Evolutionary conservation across 2,888 invertebrate species (phyloP).

Genomic region (Limnephilus marmoratus): DNA sequence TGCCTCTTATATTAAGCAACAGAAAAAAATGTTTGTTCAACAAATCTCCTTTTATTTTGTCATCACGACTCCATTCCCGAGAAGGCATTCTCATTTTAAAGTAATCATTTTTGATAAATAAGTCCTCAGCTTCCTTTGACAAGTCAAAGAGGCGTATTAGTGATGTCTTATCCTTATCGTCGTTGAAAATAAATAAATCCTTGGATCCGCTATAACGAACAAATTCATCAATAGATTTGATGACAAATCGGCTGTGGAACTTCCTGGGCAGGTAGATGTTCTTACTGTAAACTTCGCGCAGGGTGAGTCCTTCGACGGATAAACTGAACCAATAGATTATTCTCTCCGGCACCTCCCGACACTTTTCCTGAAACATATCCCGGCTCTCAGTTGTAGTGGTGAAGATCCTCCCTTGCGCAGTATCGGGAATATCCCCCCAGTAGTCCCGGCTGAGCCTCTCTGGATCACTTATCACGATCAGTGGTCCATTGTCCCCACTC

Average conservation of each 20-base stretch:
- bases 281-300: background rate
- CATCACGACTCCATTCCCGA: background rate
- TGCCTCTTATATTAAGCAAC: background rate
- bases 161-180: background rate
- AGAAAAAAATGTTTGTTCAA: background rate
- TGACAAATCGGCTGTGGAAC: background rate
- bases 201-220: background rate
- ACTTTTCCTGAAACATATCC: background rate
- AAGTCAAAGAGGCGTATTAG: background rate
- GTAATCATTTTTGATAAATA: background rate
- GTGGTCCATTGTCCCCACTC: background rate
- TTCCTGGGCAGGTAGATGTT: background rate
- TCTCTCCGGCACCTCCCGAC: background rate
- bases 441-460: background rate
- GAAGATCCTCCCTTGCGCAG: background rate
- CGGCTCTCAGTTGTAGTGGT: background rate
- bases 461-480: background rate
- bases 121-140: background rate
- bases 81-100: background rate
- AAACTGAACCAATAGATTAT: background rate
- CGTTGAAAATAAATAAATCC: background rate
- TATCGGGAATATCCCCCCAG: background rate
- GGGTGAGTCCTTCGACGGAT: background rate
- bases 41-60: background rate
- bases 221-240: background rate